These are phyloP conservation scores for Epinephelus cyanopodus DNA, from an alignment of 2,113 vertebrate species.

Conservation along the genomic window DNA sequence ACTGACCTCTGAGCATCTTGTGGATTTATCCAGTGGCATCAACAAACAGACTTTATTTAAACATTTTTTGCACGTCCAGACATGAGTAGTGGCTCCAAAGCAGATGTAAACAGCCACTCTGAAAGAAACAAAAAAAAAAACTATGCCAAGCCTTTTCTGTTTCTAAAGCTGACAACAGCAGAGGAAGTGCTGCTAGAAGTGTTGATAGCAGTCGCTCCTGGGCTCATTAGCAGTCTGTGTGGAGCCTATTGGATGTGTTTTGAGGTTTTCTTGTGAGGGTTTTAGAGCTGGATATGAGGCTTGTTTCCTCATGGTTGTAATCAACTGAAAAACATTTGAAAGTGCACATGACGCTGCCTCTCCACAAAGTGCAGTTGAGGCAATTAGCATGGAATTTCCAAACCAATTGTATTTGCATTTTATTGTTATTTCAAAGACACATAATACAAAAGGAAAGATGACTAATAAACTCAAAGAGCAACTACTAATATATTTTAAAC, in stretches of 20 bases:
- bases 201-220: slow-evolving; percentile 8
- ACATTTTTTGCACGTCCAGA: not conserved
- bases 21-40: slow-evolving; percentile 7
- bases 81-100: not conserved
- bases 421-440: not conserved
- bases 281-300: not conserved
- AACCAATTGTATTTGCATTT: not conserved
- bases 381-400: not conserved
- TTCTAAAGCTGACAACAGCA: slow-evolving; percentile 15
- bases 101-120: not conserved
- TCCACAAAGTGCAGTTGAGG: not conserved
- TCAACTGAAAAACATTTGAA: not conserved
- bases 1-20: slow-evolving; percentile 3
- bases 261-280: not conserved
- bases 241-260: not conserved
- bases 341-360: not conserved
- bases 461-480: not conserved
- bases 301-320: not conserved
- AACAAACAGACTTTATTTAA: not conserved
- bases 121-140: not conserved
- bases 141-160: not conserved
- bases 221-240: slow-evolving; percentile 44
- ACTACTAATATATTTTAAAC: not conserved
- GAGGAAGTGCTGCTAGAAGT: slow-evolving; percentile 5
- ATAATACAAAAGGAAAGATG: not conserved